Evolutionary conservation across 2,888 invertebrate species (phyloP).

Genomic region (Scrobipalpa costella): DNA sequence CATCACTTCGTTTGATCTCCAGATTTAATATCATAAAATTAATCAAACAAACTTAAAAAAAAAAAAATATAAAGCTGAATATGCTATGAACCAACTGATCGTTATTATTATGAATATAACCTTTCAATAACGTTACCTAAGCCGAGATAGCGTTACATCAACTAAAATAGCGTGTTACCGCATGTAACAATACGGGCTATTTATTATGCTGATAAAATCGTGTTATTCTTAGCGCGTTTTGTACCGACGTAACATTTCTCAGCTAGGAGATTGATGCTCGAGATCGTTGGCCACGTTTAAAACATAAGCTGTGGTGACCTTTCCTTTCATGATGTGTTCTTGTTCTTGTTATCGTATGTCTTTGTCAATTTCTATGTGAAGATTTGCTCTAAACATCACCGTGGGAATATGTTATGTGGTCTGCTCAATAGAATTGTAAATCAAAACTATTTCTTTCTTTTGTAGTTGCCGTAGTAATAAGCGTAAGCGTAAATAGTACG

Average conservation of each 20-base stretch:
- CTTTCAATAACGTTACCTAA: constrained; percentile 21
- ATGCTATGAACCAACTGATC: background rate
- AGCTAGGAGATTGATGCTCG: background rate
- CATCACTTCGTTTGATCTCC: too few species aligned
- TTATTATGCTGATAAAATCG: constrained; percentile 11
- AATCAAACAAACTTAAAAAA: background rate
- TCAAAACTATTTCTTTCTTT: too few species aligned
- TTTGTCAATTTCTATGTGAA: background rate
- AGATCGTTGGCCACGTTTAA: background rate
- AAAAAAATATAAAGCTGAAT: background rate
- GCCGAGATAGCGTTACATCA: constrained; percentile 16
- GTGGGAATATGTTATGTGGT: background rate
- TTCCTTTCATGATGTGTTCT: background rate
- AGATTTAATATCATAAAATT: background rate
- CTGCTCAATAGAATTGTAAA: background rate
- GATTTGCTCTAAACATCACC: background rate
- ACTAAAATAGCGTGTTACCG: constrained; percentile 1
- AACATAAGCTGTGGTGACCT: background rate
- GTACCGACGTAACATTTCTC: constrained; percentile 8
- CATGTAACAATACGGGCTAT: constrained; percentile 27
- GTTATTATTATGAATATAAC: background rate
- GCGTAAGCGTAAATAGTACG: too few species aligned
- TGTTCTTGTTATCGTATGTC: background rate
- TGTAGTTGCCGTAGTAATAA: too few species aligned
- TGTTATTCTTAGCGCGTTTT: background rate